These are phyloP conservation scores for Callithrix jacchus DNA, from an alignment of 2,113 vertebrate species.

Conservation along the genomic window DNA sequence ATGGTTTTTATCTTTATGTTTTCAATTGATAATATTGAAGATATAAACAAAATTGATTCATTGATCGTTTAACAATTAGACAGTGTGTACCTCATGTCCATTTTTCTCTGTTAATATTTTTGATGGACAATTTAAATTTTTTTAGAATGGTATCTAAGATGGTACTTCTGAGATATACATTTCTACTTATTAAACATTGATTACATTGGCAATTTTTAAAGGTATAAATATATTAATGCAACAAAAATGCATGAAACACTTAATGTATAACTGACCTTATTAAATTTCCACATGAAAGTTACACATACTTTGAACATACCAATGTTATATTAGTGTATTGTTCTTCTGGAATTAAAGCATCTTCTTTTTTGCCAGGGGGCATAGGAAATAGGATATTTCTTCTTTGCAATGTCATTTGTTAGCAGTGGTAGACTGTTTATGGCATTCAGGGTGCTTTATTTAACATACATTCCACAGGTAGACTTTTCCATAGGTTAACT, in stretches of 20 bases:
- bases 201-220: background rate
- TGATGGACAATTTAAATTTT: background rate
- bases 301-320: background rate
- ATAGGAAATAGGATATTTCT: background rate
- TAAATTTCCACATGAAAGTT: conserved; percentile 37
- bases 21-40: conserved; percentile 23
- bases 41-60: background rate
- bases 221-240: background rate
- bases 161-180: background rate
- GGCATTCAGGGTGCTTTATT: conserved; percentile 2
- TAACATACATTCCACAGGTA: background rate
- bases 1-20: background rate
- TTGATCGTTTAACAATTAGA: background rate
- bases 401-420: background rate
- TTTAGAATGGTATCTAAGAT: background rate
- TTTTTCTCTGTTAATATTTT: background rate
- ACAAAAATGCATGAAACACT: background rate
- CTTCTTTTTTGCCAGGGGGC: background rate
- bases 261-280: background rate
- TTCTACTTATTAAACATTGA: conserved; percentile 34
- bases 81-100: background rate
- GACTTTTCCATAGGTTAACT: background rate
- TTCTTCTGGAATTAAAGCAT: background rate
- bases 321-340: background rate
- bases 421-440: background rate